Base-by-base conservation (phyloP, 2,888 invertebrate species). In the Octonoba sinensis region DNA sequence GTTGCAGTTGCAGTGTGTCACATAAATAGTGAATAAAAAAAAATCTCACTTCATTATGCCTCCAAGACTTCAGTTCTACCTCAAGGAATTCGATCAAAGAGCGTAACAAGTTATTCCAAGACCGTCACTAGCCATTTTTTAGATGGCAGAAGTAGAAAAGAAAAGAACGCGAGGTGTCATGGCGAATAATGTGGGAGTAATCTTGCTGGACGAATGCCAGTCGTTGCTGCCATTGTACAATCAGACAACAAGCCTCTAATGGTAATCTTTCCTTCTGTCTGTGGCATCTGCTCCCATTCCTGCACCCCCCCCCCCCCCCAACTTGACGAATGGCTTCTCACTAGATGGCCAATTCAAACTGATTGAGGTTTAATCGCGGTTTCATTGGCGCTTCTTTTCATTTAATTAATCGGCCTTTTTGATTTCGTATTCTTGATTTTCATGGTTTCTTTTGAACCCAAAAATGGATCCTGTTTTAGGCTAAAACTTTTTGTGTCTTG, bases 31-130 rank as follows among this genome's bases (percentile, higher is more conserved):
- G 36, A 36, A 36, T 6, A 36, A 36, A 36, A 36, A 36, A 36
- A 36, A 36, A 4, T 36, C 36, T 1, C 8, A 8, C 8, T 36
- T 11, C 36, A 36, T 36, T 11, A 36, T 36, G 6, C 36, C 36
- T 36, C 36, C 36, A 36, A 36, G 36, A 36, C 36, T 8, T 36
- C 1, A 36, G 8, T 36, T 36, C 36, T 36, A 11, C 36, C 36
- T 36, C 36, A 56, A 66, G 56, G 56, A 74, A 65, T 74, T 67
- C 60, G 59, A 60, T 60, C 67, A 67, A 67, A 54, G 66, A 72
- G 78, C 78, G 78, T 79, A 79, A 79, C 78, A 79, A 79, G 78
- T 79, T 79, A 71, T 72, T 79, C 51, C 77, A 59, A 47, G 44
- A 49, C 65, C 71, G 72, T 79, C 36, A 36, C 36, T 36, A 36